phyloP scores from a whole-genome alignment of 2,888 invertebrate species.

The Mythimna ferrago region DNA sequence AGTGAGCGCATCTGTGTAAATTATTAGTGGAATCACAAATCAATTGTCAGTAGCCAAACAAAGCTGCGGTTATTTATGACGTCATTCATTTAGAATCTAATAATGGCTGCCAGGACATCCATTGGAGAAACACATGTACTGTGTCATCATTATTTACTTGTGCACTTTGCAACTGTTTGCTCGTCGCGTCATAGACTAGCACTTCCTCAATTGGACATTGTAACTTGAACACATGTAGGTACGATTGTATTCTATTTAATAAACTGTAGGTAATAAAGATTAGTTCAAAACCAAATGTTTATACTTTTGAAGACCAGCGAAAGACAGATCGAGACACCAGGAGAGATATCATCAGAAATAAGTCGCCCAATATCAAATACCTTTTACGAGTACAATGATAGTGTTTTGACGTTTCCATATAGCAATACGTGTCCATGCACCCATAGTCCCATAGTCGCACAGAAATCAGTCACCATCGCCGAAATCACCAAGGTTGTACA shows the following conservation, averaged over 20 bases:
- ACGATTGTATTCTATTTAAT: not conserved
- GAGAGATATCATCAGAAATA: too few species aligned
- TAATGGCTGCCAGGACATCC: slow-evolving; percentile 37
- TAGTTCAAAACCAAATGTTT: too few species aligned
- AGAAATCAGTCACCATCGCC: too few species aligned
- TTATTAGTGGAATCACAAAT: slow-evolving; percentile 48
- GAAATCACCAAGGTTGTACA: too few species aligned
- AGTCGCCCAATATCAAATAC: too few species aligned
- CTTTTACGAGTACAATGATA: too few species aligned
- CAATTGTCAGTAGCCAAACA: slow-evolving; percentile 54
- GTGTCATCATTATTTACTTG: slow-evolving; percentile 34
- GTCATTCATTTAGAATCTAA: slow-evolving; percentile 54
- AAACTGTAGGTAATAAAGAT: too few species aligned
- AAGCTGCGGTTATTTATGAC: slow-evolving; percentile 47
- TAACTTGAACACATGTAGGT: not conserved
- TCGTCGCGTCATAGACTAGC: not conserved
- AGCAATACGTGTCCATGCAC: too few species aligned
- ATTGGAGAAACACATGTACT: slow-evolving; percentile 16
- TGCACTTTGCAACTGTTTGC: slow-evolving; percentile 18
- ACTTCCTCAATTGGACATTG: not conserved
- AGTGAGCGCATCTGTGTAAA: slow-evolving; percentile 30
- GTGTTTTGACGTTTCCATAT: too few species aligned
- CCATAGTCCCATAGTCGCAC: too few species aligned
- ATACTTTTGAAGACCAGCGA: too few species aligned
- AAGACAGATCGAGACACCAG: too few species aligned